These are phyloP conservation scores for Pseudopleuronectes americanus DNA, from an alignment of 2,797 vertebrate species.

Conservation along the genomic window DNA sequence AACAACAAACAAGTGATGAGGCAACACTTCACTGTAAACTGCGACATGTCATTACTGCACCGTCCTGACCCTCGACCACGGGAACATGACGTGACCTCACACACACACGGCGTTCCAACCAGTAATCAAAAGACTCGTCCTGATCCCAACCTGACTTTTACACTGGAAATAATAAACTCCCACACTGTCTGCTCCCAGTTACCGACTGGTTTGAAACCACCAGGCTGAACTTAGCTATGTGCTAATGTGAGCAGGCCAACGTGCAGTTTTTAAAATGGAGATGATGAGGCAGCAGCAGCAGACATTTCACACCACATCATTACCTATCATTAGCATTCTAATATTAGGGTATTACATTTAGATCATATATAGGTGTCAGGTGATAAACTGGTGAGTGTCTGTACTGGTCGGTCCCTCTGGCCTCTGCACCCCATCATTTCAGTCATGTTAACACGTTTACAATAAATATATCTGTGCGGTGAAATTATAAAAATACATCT, in stretches of 20 bases:
- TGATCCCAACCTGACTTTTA: too few relatives aligned
- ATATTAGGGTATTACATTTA: background rate
- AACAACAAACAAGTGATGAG: slow-evolving; percentile 27
- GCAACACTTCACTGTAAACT: slow-evolving; percentile 15
- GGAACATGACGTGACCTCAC: background rate
- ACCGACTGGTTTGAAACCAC: too few relatives aligned
- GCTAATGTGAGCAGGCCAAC: background rate
- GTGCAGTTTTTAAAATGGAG: too few relatives aligned
- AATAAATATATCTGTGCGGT: too few relatives aligned
- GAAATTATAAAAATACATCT: too few relatives aligned
- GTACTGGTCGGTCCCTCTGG: too few relatives aligned
- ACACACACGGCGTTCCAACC: background rate
- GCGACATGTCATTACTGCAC: slow-evolving; percentile 35
- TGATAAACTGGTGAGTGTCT: background rate
- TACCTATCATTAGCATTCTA: background rate
- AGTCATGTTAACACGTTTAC: too few relatives aligned
- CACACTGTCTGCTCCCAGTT: too few relatives aligned
- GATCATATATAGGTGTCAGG: too few relatives aligned
- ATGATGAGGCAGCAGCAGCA: too few relatives aligned
- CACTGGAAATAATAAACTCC: too few relatives aligned
- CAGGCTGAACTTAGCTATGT: background rate
- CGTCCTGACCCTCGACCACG: background rate
- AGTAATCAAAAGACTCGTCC: background rate
- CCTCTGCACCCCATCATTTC: too few relatives aligned
- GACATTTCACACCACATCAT: background rate